Conservation (phyloP, 2,113 vertebrate genomes). For the Hemicordylus capensis region DNA sequence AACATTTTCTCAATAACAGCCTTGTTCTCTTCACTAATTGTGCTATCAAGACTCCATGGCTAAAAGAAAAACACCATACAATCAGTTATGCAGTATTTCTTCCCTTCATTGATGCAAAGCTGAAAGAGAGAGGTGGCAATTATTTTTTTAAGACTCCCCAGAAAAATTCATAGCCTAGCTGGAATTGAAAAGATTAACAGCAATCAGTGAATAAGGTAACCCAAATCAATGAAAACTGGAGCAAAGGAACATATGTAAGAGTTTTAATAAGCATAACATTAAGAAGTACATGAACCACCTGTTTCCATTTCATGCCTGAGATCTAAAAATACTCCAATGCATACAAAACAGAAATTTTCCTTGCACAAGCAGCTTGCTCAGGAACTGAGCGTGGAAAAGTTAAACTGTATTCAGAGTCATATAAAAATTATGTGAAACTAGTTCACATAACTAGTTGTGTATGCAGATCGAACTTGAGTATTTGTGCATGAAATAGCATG, state of each 20-base stretch:
- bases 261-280: background rate
- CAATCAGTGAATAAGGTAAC: background rate
- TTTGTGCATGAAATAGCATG: background rate
- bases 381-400: background rate
- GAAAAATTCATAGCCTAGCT: background rate
- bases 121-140: background rate
- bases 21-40: constrained; percentile 94
- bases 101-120: background rate
- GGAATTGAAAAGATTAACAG: background rate
- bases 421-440: too few relatives aligned
- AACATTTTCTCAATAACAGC: constrained; percentile 95
- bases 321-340: background rate
- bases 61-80: constrained; percentile 70
- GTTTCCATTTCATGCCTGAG: background rate
- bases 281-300: background rate
- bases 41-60: constrained; percentile 94
- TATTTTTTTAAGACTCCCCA: background rate
- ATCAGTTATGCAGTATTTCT: background rate
- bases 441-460: background rate
- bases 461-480: background rate
- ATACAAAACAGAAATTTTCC: background rate
- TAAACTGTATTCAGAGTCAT: background rate
- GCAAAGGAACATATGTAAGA: background rate
- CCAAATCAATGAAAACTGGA: background rate
- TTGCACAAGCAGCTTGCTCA: background rate